Base-by-base conservation (phyloP, 1,140 invertebrate genomes). In the Ctenoplectra terminalis region DNA sequence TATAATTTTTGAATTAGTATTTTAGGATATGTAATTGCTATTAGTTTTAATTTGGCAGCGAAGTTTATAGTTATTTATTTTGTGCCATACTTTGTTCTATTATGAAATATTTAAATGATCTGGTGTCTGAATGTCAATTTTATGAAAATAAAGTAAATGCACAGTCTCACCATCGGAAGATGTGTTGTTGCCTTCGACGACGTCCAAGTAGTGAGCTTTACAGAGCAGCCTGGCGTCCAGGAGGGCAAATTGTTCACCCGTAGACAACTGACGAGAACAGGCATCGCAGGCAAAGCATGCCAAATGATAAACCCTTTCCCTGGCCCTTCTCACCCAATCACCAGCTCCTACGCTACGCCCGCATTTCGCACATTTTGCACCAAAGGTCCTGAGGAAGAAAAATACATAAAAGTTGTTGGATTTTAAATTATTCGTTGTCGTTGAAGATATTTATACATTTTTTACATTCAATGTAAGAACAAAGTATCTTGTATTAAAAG, bases 271-370 rank as follows among this genome's bases (percentile, higher is more conserved):
- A 40, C 99, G 95, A 87, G 99, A 99, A 93, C 99, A 99, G 56
- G 97, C 97, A 92, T 99, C 98, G 92, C 99, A 99, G 9, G 98
- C 98, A 94, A 99, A 99, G 94, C 99, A 99, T 3, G 99, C 99
- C 90, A 99, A 94, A 93, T 99, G 99, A 94, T 99, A 99, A 26
- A 99, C 97, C 91, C 98, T 96, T 87, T 98, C 97, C 64, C 97
- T 95, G 13, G 99, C 99, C 92, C 98, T 96, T 76, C 99, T 95
- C 82, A 99, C 98, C 99, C 99, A 99, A 94, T 99, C 99, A 17
- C 98, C 97, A 1, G 98, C 96, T 13, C 97, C 97, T 88, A 99
- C 99, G 81, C 96, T 96, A 67, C 99, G 96, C 80, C 96, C 96
- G 92, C 99, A 99, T 93, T 99, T 99, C 48, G 98, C 97, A 94